Conservation (phyloP, 2,888 invertebrate species). For the Volucella bombylans region DNA sequence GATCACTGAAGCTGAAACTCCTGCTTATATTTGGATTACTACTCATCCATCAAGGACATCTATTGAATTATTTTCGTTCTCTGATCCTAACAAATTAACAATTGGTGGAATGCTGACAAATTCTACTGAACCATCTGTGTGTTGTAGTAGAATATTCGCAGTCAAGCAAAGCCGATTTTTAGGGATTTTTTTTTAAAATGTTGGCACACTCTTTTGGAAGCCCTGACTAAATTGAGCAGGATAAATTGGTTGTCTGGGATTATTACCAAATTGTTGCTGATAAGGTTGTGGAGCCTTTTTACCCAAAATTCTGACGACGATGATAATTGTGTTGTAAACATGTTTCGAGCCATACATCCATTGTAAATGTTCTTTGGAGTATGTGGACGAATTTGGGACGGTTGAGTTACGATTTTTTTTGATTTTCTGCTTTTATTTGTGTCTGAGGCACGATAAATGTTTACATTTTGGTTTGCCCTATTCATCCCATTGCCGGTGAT, state of each 20-base stretch:
- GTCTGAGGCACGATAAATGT: conserved; percentile 77
- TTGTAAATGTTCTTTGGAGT: conserved; percentile 81
- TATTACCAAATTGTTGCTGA: conserved; percentile 39
- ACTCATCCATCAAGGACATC: conserved; percentile 81
- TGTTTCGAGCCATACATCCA: conserved; percentile 82
- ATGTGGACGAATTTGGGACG: conserved; percentile 75
- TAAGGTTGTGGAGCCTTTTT: conserved; percentile 79
- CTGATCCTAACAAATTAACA: conserved; percentile 83
- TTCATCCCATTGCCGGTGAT: conserved; percentile 65
- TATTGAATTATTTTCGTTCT: conserved; percentile 80
- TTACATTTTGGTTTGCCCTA: conserved; percentile 68
- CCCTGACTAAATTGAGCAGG: conserved; percentile 79
- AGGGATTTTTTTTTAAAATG: conserved; percentile 77
- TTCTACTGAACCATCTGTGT: conserved; percentile 82
- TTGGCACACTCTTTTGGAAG: conserved; percentile 79
- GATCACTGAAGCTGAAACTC: conserved; percentile 82
- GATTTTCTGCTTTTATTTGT: conserved; percentile 81
- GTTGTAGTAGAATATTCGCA: conserved; percentile 75
- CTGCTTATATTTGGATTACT: conserved; percentile 81
- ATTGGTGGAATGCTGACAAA: conserved; percentile 89
- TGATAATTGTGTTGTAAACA: conserved; percentile 80
- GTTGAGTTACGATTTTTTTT: conserved; percentile 79
- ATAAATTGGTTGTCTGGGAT: conserved; percentile 64
- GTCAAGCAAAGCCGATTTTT: conserved; percentile 79
- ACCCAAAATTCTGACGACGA: conserved; percentile 82